Evolutionary conservation across 1,140 invertebrate genomes (phyloP).

Genomic region (Drosophila jambulina): DNA sequence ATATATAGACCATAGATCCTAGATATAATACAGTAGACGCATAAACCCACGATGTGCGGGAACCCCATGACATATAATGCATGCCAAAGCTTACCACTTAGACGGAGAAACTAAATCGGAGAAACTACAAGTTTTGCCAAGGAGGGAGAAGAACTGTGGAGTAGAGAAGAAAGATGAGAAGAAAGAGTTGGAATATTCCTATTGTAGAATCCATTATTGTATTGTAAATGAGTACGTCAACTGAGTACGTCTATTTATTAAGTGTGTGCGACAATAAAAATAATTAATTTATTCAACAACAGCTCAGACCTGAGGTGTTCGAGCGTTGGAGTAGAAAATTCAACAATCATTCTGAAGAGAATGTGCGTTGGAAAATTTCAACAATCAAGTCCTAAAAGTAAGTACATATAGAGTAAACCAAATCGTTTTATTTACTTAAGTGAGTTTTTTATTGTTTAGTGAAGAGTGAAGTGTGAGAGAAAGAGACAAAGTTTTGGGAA

Average conservation of each 20-base stretch:
- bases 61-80: constrained; percentile 84
- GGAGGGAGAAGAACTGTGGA: constrained; percentile 9
- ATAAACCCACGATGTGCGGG: constrained; percentile 43
- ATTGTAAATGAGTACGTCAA: constrained; percentile 69
- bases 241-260: constrained; percentile 63
- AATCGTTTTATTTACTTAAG: not conserved
- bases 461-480: no score
- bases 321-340: not conserved
- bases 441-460: no score
- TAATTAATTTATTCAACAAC: constrained; percentile 82
- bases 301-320: not conserved
- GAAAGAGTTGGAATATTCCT: constrained; percentile 10
- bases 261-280: constrained; percentile 84
- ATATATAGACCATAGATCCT: constrained; percentile 24
- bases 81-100: constrained; percentile 85
- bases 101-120: constrained; percentile 65
- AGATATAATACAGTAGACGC: constrained; percentile 17
- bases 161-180: not conserved
- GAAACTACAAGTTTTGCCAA: constrained; percentile 76
- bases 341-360: not conserved
- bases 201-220: constrained; percentile 31
- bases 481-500: no score
- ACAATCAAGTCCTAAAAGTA: not conserved
- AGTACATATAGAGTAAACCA: not conserved
- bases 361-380: not conserved